phyloP scores from a whole-genome alignment of 1,140 invertebrate genomes.

The Listronotus oregonensis region DNA sequence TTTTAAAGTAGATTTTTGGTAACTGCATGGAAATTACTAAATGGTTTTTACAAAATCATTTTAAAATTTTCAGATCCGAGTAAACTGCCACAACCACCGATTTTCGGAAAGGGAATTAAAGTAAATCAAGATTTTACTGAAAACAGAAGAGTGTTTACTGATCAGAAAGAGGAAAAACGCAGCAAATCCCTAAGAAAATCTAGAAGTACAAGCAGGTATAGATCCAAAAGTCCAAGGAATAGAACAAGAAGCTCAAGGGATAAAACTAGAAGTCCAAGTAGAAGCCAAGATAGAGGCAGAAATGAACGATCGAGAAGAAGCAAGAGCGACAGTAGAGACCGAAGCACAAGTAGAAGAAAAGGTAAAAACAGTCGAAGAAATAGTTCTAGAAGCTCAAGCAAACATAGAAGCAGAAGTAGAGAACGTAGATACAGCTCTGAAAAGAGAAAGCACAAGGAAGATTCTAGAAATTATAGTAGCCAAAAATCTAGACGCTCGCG shows the following conservation, averaged over 20 bases:
- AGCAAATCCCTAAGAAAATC: neutral
- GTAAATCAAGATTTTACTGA: conserved; percentile 21
- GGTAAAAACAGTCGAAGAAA: conserved; percentile 4
- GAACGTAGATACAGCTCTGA: too few species aligned
- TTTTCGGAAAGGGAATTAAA: conserved; percentile 19
- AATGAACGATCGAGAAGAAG: neutral
- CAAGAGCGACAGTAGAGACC: conserved; percentile 3
- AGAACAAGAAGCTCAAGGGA: neutral
- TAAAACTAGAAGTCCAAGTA: neutral
- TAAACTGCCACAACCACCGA: conserved; percentile 3
- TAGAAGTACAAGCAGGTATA: neutral
- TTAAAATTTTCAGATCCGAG: too few species aligned
- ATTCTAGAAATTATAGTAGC: too few species aligned
- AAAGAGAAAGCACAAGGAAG: too few species aligned
- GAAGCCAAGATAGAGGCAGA: neutral
- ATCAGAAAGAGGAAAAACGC: neutral
- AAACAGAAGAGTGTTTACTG: conserved; percentile 8
- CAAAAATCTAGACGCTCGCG: too few species aligned
- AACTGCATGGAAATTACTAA: too few species aligned
- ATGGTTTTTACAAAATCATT: too few species aligned
- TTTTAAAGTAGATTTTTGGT: too few species aligned
- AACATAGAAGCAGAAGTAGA: too few species aligned
- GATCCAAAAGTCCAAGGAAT: neutral
- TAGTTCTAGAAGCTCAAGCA: too few species aligned
- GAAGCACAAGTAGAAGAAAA: conserved; percentile 10